phyloP scores from a whole-genome alignment of 2,113 vertebrate genomes.

The Microtus richardsoni region DNA sequence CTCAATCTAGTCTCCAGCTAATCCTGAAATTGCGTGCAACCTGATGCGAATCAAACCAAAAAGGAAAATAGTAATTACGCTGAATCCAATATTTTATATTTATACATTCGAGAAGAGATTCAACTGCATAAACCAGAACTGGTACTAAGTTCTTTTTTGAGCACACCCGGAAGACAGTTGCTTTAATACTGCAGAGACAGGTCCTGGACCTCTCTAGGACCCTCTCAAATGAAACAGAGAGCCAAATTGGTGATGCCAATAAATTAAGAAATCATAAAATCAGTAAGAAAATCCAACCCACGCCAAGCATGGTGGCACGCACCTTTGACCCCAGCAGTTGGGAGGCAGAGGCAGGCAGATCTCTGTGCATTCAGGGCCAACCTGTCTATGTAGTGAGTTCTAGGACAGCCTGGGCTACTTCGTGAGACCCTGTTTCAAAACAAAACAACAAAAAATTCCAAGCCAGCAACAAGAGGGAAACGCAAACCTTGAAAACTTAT shows the following conservation, averaged over 20 bases:
- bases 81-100: conserved; percentile 73
- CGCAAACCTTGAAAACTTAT: conserved; percentile 20
- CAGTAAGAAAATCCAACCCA: conserved; percentile 8
- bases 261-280: conserved; percentile 27
- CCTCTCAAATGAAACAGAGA: not conserved
- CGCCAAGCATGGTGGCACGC: not conserved
- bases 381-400: not conserved
- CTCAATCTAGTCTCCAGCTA: conserved; percentile 63
- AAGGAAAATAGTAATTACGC: conserved; percentile 76
- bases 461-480: not conserved
- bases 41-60: conserved; percentile 64
- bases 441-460: not conserved
- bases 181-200: not conserved
- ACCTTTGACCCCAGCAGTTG: not conserved
- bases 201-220: not conserved
- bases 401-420: not conserved
- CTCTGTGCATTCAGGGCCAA: not conserved
- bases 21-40: conserved; percentile 69
- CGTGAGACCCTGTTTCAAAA: not conserved
- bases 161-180: not conserved
- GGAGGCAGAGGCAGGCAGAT: not conserved
- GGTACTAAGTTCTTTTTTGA: conserved; percentile 44
- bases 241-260: not conserved
- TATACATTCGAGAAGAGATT: conserved; percentile 58
- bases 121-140: conserved; percentile 43